Conservation (phyloP, 92 coral and sea anemone species). For the Epizoanthus illoricatus region DNA sequence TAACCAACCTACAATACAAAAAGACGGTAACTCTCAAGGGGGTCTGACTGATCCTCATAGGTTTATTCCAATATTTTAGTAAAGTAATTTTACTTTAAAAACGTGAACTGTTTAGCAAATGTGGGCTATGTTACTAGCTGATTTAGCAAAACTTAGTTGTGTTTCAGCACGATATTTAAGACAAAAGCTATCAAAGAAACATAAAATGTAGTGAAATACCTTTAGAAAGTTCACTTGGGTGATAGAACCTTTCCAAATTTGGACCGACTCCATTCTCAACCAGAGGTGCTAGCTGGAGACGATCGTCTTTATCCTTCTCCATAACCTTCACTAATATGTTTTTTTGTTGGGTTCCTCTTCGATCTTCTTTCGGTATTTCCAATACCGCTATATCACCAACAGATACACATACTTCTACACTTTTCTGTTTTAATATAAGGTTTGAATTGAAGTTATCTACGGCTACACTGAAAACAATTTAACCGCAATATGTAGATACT, state of each 20-base stretch:
- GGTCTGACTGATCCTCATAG: too few relatives aligned
- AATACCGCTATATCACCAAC: slow-evolving; percentile 27
- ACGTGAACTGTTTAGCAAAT: too few relatives aligned
- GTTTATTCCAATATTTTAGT: too few relatives aligned
- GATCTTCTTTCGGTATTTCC: slow-evolving; percentile 37
- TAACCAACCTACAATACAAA: too few relatives aligned
- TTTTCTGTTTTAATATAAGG: neutral
- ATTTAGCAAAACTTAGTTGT: too few relatives aligned
- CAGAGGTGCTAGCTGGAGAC: slow-evolving; percentile 17
- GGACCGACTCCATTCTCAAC: slow-evolving; percentile 1
- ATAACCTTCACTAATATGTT: slow-evolving; percentile 21
- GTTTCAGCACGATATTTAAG: neutral
- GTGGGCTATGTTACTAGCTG: too few relatives aligned
- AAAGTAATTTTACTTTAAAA: too few relatives aligned
- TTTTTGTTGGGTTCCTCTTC: neutral
- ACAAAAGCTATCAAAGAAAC: neutral
- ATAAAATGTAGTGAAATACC: slow-evolving; percentile 9
- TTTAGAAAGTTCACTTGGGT: neutral
- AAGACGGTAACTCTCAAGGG: too few relatives aligned
- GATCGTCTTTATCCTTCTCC: slow-evolving; percentile 1
- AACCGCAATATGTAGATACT: neutral
- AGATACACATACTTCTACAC: neutral
- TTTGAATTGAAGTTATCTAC: neutral
- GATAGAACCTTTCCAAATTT: neutral
- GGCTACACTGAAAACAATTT: neutral